Evolutionary conservation across 2,888 invertebrate genomes (phyloP).

Genomic region (Orchesellides sinensis): DNA sequence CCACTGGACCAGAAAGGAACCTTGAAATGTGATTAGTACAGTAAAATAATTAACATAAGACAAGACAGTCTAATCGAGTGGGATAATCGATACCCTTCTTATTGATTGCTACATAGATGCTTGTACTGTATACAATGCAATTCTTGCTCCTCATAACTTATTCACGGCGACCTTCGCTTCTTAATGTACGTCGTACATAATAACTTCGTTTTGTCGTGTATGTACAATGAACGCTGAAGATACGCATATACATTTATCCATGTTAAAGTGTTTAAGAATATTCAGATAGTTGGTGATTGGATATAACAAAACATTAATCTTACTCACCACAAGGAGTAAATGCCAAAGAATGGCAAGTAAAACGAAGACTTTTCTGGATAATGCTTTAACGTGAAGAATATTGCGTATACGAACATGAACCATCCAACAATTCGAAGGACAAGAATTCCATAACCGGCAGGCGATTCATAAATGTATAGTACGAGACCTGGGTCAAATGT

Average conservation of each 20-base stretch:
- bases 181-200: too few species aligned
- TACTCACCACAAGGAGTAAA: slow-evolving; percentile 88
- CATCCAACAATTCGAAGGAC: slow-evolving; percentile 87
- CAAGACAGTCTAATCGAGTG: too few species aligned
- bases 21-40: slow-evolving; percentile 76
- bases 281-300: too few species aligned
- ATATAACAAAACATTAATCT: background rate
- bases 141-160: background rate
- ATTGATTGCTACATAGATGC: too few species aligned
- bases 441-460: slow-evolving; percentile 90
- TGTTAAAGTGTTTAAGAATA: too few species aligned
- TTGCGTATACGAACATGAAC: slow-evolving; percentile 86
- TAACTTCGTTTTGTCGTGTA: too few species aligned
- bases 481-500: slow-evolving; percentile 95
- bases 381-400: slow-evolving; percentile 87
- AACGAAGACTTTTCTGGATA: slow-evolving; percentile 90
- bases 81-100: too few species aligned
- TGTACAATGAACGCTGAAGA: too few species aligned
- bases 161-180: background rate
- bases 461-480: slow-evolving; percentile 92
- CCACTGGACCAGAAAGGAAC: slow-evolving; percentile 89
- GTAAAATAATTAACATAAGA: background rate
- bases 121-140: too few species aligned
- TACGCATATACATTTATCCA: too few species aligned
- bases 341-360: slow-evolving; percentile 89